These are phyloP conservation scores for Syngnathus floridae DNA, from an alignment of 2,113 vertebrate species.

Conservation along the genomic window DNA sequence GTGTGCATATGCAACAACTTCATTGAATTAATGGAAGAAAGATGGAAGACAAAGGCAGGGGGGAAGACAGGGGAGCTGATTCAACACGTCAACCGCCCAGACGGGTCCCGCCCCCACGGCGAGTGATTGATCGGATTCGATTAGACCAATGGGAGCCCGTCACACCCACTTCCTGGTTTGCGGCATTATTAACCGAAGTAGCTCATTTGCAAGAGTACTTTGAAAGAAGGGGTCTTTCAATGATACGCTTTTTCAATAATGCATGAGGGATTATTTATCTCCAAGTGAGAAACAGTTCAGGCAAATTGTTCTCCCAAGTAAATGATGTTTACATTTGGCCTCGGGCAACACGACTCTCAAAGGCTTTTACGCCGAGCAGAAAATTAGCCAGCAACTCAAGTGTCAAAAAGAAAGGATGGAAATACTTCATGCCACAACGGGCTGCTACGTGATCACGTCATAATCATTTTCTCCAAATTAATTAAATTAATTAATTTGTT, in stretches of 20 bases:
- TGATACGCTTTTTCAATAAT: constrained; percentile 44
- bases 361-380: constrained; percentile 24
- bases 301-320: constrained; percentile 61
- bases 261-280: constrained; percentile 58
- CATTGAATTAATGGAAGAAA: constrained; percentile 53
- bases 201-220: constrained; percentile 10
- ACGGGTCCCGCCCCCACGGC: constrained; percentile 34
- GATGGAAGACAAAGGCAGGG: constrained; percentile 34
- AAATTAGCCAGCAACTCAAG: constrained; percentile 42
- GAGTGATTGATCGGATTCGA: constrained; percentile 50
- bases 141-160: constrained; percentile 52
- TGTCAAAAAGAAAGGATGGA: constrained; percentile 26
- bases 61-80: constrained; percentile 44
- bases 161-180: constrained; percentile 37
- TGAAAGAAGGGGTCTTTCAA: constrained; percentile 1
- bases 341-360: constrained; percentile 38
- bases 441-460: neutral
- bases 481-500: too few species aligned
- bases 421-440: neutral
- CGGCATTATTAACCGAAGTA: neutral
- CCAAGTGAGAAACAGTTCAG: constrained; percentile 49
- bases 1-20: constrained; percentile 15
- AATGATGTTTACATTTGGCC: constrained; percentile 54
- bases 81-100: constrained; percentile 59
- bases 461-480: neutral